Conservation (phyloP, 2,888 invertebrate genomes). For the Scaptomyza polygonia region DNA sequence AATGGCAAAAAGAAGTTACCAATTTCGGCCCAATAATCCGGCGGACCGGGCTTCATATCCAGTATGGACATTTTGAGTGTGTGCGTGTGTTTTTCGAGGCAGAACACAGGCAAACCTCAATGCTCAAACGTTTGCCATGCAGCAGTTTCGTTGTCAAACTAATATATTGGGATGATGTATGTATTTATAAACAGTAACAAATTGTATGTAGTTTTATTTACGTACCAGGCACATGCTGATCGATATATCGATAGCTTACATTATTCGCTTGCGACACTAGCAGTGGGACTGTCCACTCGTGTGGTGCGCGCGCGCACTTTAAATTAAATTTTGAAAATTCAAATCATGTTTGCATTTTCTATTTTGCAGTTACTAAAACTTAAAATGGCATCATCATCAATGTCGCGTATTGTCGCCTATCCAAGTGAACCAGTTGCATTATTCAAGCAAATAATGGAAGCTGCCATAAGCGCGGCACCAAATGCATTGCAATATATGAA, state of each 20-base stretch:
- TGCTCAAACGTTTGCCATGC: constrained; percentile 45
- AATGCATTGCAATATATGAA: constrained; percentile 64
- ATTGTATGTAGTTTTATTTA: constrained; percentile 36
- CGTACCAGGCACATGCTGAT: constrained; percentile 28
- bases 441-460: constrained; percentile 65
- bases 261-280: background rate
- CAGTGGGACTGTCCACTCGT: constrained; percentile 43
- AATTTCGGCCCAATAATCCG: constrained; percentile 83
- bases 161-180: constrained; percentile 29
- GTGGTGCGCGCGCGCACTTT: constrained; percentile 8
- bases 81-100: background rate
- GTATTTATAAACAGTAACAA: constrained; percentile 60
- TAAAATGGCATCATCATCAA: constrained; percentile 42
- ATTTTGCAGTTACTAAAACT: background rate
- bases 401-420: constrained; percentile 63
- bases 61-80: constrained; percentile 80
- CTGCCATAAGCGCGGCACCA: constrained; percentile 2
- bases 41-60: constrained; percentile 82
- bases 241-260: constrained; percentile 14
- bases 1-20: constrained; percentile 83
- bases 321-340: constrained; percentile 23
- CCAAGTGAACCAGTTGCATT: constrained; percentile 70
- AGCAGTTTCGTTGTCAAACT: constrained; percentile 45
- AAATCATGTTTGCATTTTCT: background rate
- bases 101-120: constrained; percentile 14